phyloP scores from a whole-genome alignment of 2,797 vertebrate genomes.

The Tapirus indicus region DNA sequence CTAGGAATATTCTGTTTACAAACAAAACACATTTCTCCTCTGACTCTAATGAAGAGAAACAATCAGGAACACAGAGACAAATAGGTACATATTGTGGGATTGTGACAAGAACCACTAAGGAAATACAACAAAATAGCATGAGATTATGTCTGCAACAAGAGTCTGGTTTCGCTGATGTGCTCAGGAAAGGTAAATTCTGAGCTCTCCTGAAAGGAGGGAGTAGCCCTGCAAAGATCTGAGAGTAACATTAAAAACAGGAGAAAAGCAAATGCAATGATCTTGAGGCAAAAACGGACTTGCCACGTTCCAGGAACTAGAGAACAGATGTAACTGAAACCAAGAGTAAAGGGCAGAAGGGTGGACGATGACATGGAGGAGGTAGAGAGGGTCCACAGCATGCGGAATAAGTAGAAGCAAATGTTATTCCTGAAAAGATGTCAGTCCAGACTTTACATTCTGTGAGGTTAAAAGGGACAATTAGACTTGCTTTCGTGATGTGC shows the following conservation, averaged over 20 bases:
- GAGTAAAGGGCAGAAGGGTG: background rate
- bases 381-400: accelerated
- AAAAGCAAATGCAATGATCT: background rate
- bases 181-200: background rate
- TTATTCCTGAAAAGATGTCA: background rate
- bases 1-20: background rate
- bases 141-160: background rate
- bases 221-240: background rate
- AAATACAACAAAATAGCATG: background rate
- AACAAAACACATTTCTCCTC: background rate
- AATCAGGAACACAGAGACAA: background rate
- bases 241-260: background rate
- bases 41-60: background rate
- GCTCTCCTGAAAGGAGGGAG: background rate
- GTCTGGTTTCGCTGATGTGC: background rate
- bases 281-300: background rate
- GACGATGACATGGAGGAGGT: accelerated
- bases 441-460: background rate
- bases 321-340: accelerated
- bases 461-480: background rate
- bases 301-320: background rate
- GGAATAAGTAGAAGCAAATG: background rate
- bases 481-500: background rate
- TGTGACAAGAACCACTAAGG: background rate
- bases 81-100: background rate